These are phyloP conservation scores for Rafetus swinhoei DNA, from an alignment of 2,113 vertebrate genomes.

Conservation along the genomic window DNA sequence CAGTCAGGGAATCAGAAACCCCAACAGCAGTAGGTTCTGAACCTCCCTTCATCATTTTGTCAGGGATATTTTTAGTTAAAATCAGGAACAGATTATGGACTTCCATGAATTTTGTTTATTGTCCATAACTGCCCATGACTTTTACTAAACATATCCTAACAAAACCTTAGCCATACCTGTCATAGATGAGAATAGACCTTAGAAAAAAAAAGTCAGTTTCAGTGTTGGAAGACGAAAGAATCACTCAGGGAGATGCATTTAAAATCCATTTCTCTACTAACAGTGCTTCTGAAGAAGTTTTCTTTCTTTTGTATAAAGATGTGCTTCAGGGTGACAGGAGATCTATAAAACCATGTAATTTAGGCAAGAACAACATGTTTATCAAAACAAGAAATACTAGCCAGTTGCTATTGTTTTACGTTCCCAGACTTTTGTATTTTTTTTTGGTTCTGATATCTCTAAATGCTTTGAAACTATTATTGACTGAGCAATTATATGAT, in stretches of 20 bases:
- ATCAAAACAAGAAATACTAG: background rate
- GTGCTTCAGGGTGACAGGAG: background rate
- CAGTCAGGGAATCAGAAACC: no score
- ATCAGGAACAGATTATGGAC: no score
- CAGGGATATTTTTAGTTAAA: no score
- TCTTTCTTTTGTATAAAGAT: background rate
- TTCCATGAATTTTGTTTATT: no score
- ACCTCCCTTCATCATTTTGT: no score
- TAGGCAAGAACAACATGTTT: background rate
- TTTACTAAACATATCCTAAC: no score
- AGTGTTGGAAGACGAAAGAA: background rate
- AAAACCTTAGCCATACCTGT: no score
- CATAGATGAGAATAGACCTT: background rate
- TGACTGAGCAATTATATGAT: background rate
- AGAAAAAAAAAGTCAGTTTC: background rate
- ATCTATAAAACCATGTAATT: background rate
- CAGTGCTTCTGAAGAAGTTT: background rate
- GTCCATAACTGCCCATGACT: no score
- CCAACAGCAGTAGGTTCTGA: no score
- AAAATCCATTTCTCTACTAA: background rate
- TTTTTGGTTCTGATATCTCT: background rate
- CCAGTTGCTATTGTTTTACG: background rate
- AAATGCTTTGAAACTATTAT: background rate
- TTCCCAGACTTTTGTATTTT: background rate
- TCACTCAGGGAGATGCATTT: background rate